These are phyloP conservation scores for Diplazon laetatorius DNA, from an alignment of 2,888 invertebrate genomes.

Conservation along the genomic window DNA sequence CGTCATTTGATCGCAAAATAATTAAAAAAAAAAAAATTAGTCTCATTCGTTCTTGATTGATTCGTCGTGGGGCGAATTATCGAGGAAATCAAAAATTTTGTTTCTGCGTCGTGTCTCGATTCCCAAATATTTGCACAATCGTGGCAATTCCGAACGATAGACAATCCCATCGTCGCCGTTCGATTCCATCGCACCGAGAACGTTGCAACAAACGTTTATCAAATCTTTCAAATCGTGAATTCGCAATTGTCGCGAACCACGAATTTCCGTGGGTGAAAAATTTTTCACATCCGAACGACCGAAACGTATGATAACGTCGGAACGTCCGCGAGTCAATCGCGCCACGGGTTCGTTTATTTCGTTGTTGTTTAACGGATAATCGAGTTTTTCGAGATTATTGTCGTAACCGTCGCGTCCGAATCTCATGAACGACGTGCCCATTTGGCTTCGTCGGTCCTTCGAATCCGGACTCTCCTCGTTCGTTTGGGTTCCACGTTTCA, in stretches of 20 bases:
- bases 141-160: conserved; percentile 66
- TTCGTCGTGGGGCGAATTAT: conserved; percentile 54
- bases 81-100: conserved; percentile 63
- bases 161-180: conserved; percentile 62
- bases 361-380: conserved; percentile 67
- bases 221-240: conserved; percentile 47
- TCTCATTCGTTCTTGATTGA: conserved; percentile 65
- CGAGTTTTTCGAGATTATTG: conserved; percentile 57
- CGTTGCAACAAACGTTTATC: conserved; percentile 66
- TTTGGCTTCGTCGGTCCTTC: conserved; percentile 75
- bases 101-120: conserved; percentile 60
- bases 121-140: conserved; percentile 69
- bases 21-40: not conserved
- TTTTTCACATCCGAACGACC: conserved; percentile 75
- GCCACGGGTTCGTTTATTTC: conserved; percentile 45
- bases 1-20: conserved; percentile 11
- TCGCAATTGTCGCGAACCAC: conserved; percentile 48
- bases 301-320: conserved; percentile 79
- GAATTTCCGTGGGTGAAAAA: not conserved
- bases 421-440: conserved; percentile 76
- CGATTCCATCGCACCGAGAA: conserved; percentile 59
- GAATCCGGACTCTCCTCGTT: conserved; percentile 71
- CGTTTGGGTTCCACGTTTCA: conserved; percentile 68
- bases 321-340: conserved; percentile 68
- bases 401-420: conserved; percentile 61